These are phyloP conservation scores for Nothobranchius kuhntae DNA, from an alignment of 2,113 vertebrate genomes.

Conservation along the genomic window DNA sequence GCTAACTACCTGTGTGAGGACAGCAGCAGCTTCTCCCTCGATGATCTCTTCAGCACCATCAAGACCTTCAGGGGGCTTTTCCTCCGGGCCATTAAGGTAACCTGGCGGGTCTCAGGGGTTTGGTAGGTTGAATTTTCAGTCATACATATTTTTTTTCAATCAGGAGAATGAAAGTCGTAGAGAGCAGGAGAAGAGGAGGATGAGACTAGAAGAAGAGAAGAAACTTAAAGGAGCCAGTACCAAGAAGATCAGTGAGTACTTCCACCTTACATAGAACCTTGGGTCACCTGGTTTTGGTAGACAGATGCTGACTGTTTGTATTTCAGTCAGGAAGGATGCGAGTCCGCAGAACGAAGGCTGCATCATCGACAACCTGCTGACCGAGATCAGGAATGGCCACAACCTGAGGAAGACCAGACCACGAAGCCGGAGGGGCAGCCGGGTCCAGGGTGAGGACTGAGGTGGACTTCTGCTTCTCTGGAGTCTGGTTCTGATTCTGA, in stretches of 20 bases:
- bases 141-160: neutral
- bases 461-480: neutral
- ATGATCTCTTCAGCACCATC: slow-evolving; percentile 86
- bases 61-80: slow-evolving; percentile 88
- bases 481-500: neutral
- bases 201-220: slow-evolving; percentile 35
- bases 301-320: neutral
- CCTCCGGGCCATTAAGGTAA: slow-evolving; percentile 85
- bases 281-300: too few species aligned
- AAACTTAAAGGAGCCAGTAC: slow-evolving; percentile 29
- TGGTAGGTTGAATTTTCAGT: too few species aligned
- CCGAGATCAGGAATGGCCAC: slow-evolving; percentile 53
- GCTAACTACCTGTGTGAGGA: slow-evolving; percentile 90
- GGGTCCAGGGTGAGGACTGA: slow-evolving; percentile 10
- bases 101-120: too few species aligned
- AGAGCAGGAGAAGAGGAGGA: slow-evolving; percentile 45
- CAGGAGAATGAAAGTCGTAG: slow-evolving; percentile 38
- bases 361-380: slow-evolving; percentile 60
- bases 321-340: slow-evolving; percentile 38
- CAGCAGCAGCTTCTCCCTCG: slow-evolving; percentile 80
- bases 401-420: slow-evolving; percentile 42
- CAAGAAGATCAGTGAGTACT: slow-evolving; percentile 41
- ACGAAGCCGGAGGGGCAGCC: neutral
- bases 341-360: slow-evolving; percentile 23
- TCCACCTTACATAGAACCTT: neutral